phyloP scores from a whole-genome alignment of 2,888 invertebrate species.

The Lasioglossum marginatum region DNA sequence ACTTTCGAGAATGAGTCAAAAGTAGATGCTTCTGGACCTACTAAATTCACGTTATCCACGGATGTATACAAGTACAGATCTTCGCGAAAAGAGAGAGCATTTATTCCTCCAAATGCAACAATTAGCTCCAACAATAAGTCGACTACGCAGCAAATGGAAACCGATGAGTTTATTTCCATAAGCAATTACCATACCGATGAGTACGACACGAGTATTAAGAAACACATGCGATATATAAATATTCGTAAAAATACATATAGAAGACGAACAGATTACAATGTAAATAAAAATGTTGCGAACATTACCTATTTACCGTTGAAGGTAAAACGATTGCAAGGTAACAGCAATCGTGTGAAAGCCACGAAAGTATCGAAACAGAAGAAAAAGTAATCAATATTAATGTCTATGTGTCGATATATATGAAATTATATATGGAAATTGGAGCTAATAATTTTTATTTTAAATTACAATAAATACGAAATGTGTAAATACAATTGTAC shows the following conservation, averaged over 20 bases:
- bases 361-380: conserved; percentile 72
- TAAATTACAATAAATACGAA: conserved; percentile 44
- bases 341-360: conserved; percentile 77
- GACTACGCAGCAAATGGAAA: neutral
- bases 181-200: conserved; percentile 54
- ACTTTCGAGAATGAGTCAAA: neutral
- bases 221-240: conserved; percentile 44
- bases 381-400: conserved; percentile 48
- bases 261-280: neutral
- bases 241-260: neutral
- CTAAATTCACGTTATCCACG: conserved; percentile 59
- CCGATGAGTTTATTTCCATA: conserved; percentile 75
- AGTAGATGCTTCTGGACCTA: neutral
- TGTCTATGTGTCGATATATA: conserved; percentile 20
- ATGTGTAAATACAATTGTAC: conserved; percentile 50
- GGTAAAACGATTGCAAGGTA: conserved; percentile 80
- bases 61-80: conserved; percentile 78
- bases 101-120: conserved; percentile 72
- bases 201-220: conserved; percentile 24
- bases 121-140: conserved; percentile 30
- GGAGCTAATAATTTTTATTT: conserved; percentile 42
- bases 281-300: neutral
- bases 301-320: conserved; percentile 77
- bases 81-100: conserved; percentile 76
- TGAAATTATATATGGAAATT: too few species aligned